Conservation (phyloP, 2,113 vertebrate genomes). For the Muscicapa adusta region DNA sequence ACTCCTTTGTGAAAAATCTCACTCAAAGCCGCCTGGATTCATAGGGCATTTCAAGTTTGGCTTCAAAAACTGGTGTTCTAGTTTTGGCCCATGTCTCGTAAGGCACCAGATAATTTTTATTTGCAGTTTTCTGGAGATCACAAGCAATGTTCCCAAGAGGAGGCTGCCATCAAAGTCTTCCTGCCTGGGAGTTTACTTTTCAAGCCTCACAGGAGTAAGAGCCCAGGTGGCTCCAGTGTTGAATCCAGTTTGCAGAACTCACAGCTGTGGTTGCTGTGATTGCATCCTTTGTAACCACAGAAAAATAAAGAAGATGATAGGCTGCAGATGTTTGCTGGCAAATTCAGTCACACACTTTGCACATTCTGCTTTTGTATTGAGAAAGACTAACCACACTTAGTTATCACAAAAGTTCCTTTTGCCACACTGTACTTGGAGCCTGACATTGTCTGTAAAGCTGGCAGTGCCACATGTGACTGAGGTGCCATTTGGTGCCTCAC, state of each 20-base stretch:
- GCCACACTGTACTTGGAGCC: neutral
- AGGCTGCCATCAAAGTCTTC: neutral
- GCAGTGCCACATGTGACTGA: neutral
- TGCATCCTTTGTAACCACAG: neutral
- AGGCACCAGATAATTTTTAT: neutral
- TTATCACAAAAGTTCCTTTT: neutral
- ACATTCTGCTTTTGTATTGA: neutral
- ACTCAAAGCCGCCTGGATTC: neutral
- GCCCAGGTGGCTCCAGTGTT: neutral
- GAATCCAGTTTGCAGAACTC: neutral
- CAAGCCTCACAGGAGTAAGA: neutral
- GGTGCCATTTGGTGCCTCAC: neutral
- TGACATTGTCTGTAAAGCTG: neutral
- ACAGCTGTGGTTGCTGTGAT: neutral
- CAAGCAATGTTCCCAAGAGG: neutral
- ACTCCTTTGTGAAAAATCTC: neutral
- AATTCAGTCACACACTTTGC: neutral
- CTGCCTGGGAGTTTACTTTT: neutral
- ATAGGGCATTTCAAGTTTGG: neutral
- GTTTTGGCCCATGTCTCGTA: neutral
- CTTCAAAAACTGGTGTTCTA: neutral
- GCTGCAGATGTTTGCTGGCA: neutral
- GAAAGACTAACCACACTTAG: neutral
- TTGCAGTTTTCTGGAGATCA: neutral
- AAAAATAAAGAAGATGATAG: neutral